Percentiles rank a stretch among this genome's conserved stretches.
These are phyloP conservation scores for Python bivittatus DNA, from an alignment of 2,113 vertebrate species.

Conservation along the genomic window DNA sequence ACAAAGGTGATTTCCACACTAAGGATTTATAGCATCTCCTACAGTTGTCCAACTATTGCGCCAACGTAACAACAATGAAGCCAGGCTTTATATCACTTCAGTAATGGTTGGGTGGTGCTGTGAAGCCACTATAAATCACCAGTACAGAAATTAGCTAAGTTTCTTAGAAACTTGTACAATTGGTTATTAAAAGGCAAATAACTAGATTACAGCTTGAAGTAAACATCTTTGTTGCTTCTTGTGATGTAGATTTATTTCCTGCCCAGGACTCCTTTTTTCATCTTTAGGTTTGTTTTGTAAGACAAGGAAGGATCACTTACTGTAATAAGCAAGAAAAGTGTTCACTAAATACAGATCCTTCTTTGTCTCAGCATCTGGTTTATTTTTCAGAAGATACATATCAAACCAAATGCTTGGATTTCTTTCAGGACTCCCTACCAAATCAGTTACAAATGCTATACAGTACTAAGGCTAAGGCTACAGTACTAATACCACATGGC, in stretches of 20 bases:
- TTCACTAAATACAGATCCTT: background rate
- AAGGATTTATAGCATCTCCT: background rate
- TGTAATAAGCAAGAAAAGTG: background rate
- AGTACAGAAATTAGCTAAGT: background rate
- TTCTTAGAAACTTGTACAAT: background rate
- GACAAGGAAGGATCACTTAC: background rate
- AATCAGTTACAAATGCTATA: background rate
- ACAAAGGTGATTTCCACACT: background rate
- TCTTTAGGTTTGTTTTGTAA: background rate
- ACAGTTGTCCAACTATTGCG: background rate
- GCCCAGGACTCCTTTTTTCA: background rate
- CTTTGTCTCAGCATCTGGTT: background rate
- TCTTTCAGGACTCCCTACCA: background rate
- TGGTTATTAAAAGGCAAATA: background rate
- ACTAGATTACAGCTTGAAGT: background rate
- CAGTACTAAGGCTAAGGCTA: background rate
- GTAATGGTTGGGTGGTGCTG: background rate
- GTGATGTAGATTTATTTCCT: background rate
- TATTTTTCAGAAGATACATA: background rate
- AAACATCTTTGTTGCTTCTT: background rate
- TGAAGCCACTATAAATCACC: background rate
- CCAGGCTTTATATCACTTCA: background rate
- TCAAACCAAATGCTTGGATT: background rate
- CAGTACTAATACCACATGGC: background rate
- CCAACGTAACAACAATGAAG: background rate